Percentiles rank a stretch among this genome's conserved stretches.
These are phyloP conservation scores for Hippolais icterina DNA, from an alignment of 2,113 vertebrate species.

Conservation along the genomic window DNA sequence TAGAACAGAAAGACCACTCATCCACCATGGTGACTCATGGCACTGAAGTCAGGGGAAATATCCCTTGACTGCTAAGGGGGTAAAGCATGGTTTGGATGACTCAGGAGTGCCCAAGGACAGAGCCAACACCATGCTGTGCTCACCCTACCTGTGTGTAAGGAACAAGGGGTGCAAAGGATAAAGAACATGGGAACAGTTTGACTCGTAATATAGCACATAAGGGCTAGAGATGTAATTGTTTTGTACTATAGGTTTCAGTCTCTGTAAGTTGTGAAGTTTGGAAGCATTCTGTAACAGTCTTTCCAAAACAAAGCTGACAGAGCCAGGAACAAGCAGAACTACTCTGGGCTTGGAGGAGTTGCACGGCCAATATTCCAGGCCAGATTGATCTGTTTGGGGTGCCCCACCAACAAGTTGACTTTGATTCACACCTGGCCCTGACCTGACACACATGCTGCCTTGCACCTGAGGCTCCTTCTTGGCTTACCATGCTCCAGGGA, in stretches of 20 bases:
- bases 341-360: neutral
- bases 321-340: neutral
- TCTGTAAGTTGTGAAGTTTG: neutral
- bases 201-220: neutral
- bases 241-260: neutral
- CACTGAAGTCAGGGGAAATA: neutral
- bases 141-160: neutral
- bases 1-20: neutral
- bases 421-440: neutral
- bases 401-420: neutral
- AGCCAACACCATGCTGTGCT: neutral
- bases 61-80: constrained; percentile 24
- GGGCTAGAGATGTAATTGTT: neutral
- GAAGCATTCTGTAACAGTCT: neutral
- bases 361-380: neutral
- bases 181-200: neutral
- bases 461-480: neutral
- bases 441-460: neutral
- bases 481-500: neutral
- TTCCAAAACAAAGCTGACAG: neutral
- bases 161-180: neutral
- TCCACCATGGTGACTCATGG: neutral
- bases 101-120: constrained; percentile 44
- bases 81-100: constrained; percentile 22
- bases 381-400: neutral